These are phyloP conservation scores for Malacoctenus gilli DNA, from an alignment of 2,797 vertebrate genomes.

Conservation along the genomic window DNA sequence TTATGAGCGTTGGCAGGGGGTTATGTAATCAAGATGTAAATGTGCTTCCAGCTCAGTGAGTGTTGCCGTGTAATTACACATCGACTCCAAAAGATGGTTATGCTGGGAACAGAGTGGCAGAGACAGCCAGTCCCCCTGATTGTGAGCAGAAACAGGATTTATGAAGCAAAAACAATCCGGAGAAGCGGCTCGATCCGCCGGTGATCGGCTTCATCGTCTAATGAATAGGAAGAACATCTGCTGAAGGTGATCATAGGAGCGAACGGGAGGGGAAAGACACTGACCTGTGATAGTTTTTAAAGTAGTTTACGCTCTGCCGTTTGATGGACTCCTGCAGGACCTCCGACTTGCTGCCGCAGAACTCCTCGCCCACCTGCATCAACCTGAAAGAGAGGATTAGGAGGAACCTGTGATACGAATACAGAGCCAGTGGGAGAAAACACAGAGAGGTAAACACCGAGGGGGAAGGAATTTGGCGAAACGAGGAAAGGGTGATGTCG, in stretches of 20 bases:
- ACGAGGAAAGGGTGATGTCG: too few species aligned
- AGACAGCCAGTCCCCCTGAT: conserved; percentile 8
- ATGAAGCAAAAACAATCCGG: conserved; percentile 4
- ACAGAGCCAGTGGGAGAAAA: neutral
- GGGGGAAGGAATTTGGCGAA: too few species aligned
- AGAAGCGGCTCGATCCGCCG: neutral
- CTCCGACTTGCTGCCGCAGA: conserved; percentile 97
- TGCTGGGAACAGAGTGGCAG: neutral
- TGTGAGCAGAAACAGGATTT: conserved; percentile 16
- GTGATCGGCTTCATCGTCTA: neutral
- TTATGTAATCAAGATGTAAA: conserved; percentile 54
- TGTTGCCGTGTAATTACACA: conserved; percentile 40
- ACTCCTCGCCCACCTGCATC: conserved; percentile 98
- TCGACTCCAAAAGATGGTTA: conserved; percentile 24
- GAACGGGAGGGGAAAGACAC: too few species aligned
- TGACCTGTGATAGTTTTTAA: conserved; percentile 98
- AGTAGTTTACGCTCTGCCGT: conserved; percentile 97
- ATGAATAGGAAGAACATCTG: neutral
- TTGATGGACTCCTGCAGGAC: conserved; percentile 97
- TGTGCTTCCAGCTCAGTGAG: conserved; percentile 40
- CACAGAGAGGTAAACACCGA: neutral
- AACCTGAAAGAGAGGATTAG: conserved; percentile 82
- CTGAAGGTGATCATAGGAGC: too few species aligned
- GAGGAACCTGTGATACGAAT: too few species aligned
- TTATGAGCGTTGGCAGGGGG: conserved; percentile 39